A percentile compares a stretch with the other conserved stretches of the same genome.
These are phyloP conservation scores for Oreotrochilus melanogaster DNA, from an alignment of 2,113 vertebrate species.

Conservation along the genomic window DNA sequence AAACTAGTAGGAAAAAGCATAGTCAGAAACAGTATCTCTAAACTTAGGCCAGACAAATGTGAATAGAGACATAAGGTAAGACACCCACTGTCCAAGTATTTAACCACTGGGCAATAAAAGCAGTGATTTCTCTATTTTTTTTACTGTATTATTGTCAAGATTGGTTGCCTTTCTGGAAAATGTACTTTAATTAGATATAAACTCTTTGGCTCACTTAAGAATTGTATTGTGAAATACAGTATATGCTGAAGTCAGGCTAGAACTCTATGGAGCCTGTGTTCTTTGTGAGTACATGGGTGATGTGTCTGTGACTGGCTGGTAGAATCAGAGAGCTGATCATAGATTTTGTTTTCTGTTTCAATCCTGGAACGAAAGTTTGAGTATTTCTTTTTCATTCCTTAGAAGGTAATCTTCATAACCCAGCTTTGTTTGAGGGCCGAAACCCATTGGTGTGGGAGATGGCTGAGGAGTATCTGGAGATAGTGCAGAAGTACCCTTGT, in stretches of 20 bases:
- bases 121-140: not conserved
- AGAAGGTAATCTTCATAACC: slow-evolving; percentile 98
- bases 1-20: not conserved
- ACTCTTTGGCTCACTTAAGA: not conserved
- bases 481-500: slow-evolving; percentile 88
- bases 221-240: not conserved
- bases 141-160: not conserved
- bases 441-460: slow-evolving; percentile 95
- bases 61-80: not conserved
- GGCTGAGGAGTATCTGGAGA: slow-evolving; percentile 93
- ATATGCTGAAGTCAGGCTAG: not conserved
- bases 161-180: not conserved
- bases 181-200: not conserved
- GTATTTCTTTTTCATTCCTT: not conserved
- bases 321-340: not conserved
- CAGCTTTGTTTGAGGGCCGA: slow-evolving; percentile 92
- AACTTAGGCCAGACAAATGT: not conserved
- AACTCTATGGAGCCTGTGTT: not conserved
- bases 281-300: not conserved
- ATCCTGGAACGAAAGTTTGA: not conserved
- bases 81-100: not conserved
- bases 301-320: not conserved
- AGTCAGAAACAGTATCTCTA: not conserved
- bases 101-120: not conserved
- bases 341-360: not conserved